Conservation (phyloP, 1,140 invertebrate genomes). For the Heliconius hermathena region DNA sequence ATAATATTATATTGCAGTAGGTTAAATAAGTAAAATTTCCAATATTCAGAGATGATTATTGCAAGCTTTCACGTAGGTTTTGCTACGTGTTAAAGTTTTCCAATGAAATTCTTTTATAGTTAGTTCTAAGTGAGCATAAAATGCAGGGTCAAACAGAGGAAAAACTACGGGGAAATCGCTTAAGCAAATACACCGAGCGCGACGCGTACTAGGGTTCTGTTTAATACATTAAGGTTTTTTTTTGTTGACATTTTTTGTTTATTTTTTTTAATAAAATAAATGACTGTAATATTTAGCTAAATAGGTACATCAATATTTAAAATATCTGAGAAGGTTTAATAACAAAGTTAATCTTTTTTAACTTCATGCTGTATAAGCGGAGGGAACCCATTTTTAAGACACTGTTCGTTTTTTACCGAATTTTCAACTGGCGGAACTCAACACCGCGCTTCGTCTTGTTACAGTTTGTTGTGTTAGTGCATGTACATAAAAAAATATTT, state of each 20-base stretch:
- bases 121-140: slow-evolving; percentile 24
- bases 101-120: slow-evolving; percentile 18
- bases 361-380: too few relatives aligned
- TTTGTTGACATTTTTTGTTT: neutral
- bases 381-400: too few relatives aligned
- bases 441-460: too few relatives aligned
- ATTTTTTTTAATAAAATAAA: neutral
- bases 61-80: neutral
- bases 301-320: too few relatives aligned
- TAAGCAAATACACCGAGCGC: slow-evolving; percentile 26
- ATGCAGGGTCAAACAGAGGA: slow-evolving; percentile 27
- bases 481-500: too few relatives aligned
- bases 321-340: neutral
- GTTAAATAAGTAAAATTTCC: too few relatives aligned
- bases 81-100: slow-evolving; percentile 9
- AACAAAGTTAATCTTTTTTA: too few relatives aligned
- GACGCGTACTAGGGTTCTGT: neutral
- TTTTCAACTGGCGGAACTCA: too few relatives aligned
- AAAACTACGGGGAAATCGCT: slow-evolving; percentile 31
- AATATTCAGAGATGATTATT: neutral
- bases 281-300: too few relatives aligned
- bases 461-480: too few relatives aligned
- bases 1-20: too few relatives aligned
- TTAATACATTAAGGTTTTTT: neutral
- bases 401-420: too few relatives aligned